These are phyloP conservation scores for Apamea sordens DNA, from an alignment of 2,888 invertebrate species.

Conservation along the genomic window DNA sequence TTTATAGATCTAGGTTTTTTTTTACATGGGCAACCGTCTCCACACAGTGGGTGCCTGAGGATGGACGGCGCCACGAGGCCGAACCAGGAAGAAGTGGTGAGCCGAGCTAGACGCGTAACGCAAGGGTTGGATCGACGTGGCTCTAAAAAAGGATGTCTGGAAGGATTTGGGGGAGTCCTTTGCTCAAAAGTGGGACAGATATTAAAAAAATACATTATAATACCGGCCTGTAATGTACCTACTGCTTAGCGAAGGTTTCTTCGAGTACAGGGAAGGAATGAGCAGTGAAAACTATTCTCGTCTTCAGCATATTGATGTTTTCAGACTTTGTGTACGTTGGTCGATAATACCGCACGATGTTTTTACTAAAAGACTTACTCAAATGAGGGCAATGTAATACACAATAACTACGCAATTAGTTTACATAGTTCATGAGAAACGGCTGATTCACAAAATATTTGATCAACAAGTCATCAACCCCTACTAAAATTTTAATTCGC, in stretches of 20 bases:
- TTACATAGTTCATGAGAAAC: background rate
- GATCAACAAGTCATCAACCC: slow-evolving; percentile 5
- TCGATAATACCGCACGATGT: background rate
- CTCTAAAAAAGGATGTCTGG: background rate
- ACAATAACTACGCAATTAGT: background rate
- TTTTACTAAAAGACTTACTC: background rate
- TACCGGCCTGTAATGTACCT: background rate
- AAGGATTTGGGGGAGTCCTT: background rate
- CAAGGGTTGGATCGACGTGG: background rate
- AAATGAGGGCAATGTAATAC: background rate
- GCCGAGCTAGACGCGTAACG: background rate
- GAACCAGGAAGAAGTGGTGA: background rate
- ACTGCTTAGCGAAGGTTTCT: background rate
- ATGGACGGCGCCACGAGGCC: background rate
- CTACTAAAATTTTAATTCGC: slow-evolving; percentile 46
- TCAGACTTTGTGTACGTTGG: background rate
- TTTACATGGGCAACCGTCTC: background rate
- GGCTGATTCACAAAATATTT: background rate
- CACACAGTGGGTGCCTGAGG: no score
- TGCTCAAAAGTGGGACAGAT: background rate
- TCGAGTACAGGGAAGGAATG: background rate
- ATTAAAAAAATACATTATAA: background rate
- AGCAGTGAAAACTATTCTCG: background rate
- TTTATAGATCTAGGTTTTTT: background rate
- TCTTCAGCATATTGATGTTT: background rate